Conservation (phyloP, 2,113 vertebrate genomes). For the Junco hyemalis region DNA sequence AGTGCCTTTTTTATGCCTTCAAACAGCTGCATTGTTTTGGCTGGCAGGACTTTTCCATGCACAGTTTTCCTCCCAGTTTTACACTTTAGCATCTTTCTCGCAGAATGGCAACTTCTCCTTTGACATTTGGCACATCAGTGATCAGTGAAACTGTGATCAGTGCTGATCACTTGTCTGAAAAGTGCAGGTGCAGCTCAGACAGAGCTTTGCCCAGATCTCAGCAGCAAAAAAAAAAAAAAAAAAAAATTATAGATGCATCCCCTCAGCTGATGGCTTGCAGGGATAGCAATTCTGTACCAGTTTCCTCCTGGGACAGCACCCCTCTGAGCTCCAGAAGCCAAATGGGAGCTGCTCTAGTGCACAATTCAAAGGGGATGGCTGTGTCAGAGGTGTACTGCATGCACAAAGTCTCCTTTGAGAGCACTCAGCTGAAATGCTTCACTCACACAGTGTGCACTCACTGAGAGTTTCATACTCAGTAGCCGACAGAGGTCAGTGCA, state of each 20-base stretch:
- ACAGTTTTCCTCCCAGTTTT: not conserved
- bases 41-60: not conserved
- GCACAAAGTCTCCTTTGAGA: not conserved
- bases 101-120: not conserved
- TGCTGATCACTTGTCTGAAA: not conserved
- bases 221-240: not conserved
- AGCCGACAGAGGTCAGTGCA: slow-evolving; percentile 44
- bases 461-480: not conserved
- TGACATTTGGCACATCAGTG: not conserved
- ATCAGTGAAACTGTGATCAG: too few relatives aligned
- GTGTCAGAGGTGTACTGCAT: not conserved
- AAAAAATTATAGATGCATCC: not conserved
- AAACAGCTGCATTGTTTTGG: not conserved
- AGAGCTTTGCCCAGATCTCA: not conserved
- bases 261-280: not conserved
- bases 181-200: too few relatives aligned
- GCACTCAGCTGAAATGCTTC: not conserved
- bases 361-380: not conserved
- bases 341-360: not conserved
- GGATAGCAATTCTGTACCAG: not conserved
- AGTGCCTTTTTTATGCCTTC: not conserved
- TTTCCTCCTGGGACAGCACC: not conserved
- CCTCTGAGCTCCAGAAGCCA: not conserved
- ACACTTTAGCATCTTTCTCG: not conserved
- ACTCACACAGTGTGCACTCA: fast-evolving